phyloP scores from a whole-genome alignment of 2,797 vertebrate species.

The Centroberyx gerrardi region DNA sequence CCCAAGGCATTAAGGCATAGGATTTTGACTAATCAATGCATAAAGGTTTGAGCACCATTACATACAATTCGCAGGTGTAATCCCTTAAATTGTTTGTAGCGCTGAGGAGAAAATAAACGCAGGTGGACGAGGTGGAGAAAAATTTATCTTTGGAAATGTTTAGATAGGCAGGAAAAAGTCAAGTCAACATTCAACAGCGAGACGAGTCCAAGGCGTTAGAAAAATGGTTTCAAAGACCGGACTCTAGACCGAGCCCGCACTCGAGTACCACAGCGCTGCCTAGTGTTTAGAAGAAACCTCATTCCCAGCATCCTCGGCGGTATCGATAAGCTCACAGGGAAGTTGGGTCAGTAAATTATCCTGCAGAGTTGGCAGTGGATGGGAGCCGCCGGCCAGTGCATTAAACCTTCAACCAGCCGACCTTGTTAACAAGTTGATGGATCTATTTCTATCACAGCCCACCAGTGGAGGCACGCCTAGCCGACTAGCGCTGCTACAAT shows the following conservation, averaged over 20 bases:
- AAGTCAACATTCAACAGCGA: not conserved
- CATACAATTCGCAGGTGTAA: no score
- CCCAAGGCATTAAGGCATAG: no score
- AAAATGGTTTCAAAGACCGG: no score
- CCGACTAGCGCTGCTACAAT: not conserved
- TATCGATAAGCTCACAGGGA: conserved; percentile 39
- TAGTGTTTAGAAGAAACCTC: not conserved
- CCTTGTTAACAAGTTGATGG: conserved; percentile 70
- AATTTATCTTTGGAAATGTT: no score
- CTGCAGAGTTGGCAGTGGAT: conserved; percentile 7
- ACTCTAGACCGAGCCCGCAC: not conserved
- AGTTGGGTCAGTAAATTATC: conserved; percentile 57
- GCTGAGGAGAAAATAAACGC: no score
- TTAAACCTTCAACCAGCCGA: conserved; percentile 52
- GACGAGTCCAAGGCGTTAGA: no score
- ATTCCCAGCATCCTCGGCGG: conserved; percentile 22
- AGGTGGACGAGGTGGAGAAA: no score
- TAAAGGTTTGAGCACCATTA: no score
- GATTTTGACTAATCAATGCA: no score
- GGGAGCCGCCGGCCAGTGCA: conserved; percentile 11
- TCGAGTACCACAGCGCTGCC: not conserved
- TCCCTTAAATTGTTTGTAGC: no score
- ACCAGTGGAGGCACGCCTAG: not conserved
- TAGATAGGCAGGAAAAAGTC: not conserved
- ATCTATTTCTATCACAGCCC: conserved; percentile 42